Conservation (phyloP, 2,113 vertebrate genomes). For the Apaloderma vittatum region DNA sequence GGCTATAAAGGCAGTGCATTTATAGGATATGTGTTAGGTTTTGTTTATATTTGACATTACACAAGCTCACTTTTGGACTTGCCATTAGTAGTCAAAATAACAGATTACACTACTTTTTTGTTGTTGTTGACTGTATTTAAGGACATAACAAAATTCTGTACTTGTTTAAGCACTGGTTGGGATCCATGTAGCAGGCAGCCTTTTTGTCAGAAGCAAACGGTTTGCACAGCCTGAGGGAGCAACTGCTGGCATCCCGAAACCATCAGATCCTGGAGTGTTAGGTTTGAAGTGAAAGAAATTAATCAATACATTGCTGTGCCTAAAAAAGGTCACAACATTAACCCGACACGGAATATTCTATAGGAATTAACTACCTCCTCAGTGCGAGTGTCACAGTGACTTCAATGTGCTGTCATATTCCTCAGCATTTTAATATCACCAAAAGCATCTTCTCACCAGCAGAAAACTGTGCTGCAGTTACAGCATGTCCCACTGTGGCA, state of each 20-base stretch:
- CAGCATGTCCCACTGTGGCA: neutral
- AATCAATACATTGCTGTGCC: neutral
- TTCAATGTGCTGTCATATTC: neutral
- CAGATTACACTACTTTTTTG: neutral
- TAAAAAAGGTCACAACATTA: neutral
- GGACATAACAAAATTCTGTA: neutral
- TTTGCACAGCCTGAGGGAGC: neutral
- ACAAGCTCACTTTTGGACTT: neutral
- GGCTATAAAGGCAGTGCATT: neutral
- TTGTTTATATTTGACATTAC: neutral
- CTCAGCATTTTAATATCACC: neutral
- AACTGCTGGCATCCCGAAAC: neutral
- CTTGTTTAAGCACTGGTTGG: neutral
- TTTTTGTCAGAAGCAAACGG: neutral
- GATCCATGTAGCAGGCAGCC: rapidly evolving
- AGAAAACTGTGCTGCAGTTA: neutral
- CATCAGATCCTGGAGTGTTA: neutral
- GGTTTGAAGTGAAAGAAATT: neutral
- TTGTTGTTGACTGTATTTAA: neutral
- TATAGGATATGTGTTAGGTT: neutral
- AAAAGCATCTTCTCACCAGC: neutral
- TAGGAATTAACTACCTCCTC: neutral
- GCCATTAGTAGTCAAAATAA: neutral
- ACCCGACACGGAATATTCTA: neutral
- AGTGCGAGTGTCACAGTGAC: rapidly evolving